phyloP scores from a whole-genome alignment of 2,888 invertebrate genomes.

The Monoplex corrugatus region DNA sequence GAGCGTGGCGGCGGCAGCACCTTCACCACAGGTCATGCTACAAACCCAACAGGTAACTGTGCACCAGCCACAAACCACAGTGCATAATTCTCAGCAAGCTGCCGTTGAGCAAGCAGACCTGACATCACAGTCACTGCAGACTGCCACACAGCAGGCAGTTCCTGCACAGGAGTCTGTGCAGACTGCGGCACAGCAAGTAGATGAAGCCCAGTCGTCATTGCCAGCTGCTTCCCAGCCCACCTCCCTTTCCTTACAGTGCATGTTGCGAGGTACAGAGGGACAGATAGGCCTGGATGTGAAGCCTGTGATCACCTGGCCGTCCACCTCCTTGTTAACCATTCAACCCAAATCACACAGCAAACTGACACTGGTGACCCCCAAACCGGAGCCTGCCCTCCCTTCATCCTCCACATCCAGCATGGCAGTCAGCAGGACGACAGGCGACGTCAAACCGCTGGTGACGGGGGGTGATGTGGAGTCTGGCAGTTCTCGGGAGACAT shows the following conservation, averaged over 20 bases:
- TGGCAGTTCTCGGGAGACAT: not conserved
- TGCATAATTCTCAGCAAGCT: too few relatives aligned
- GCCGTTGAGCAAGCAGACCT: too few relatives aligned
- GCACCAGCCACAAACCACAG: too few relatives aligned
- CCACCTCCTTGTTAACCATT: constrained; percentile 41
- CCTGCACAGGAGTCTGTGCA: too few relatives aligned
- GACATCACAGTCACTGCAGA: too few relatives aligned
- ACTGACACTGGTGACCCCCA: constrained; percentile 34
- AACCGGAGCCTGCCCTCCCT: not conserved
- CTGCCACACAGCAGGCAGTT: too few relatives aligned
- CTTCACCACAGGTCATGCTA: too few relatives aligned
- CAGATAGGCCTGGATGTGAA: constrained; percentile 30
- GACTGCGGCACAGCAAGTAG: too few relatives aligned
- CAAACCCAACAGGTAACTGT: too few relatives aligned
- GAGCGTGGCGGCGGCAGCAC: too few relatives aligned
- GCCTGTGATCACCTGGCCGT: constrained; percentile 18
- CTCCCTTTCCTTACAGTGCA: not conserved
- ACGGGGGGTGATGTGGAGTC: not conserved
- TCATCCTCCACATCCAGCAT: not conserved
- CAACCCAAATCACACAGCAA: constrained; percentile 44
- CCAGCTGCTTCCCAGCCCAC: too few relatives aligned
- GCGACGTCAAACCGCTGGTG: constrained; percentile 33
- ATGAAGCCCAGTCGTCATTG: too few relatives aligned
- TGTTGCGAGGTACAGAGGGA: not conserved
- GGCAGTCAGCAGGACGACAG: not conserved